Percentiles rank a stretch among this genome's conserved stretches.
These are phyloP conservation scores for Tupiocoris notatus DNA, from an alignment of 2,888 invertebrate genomes.

Conservation along the genomic window DNA sequence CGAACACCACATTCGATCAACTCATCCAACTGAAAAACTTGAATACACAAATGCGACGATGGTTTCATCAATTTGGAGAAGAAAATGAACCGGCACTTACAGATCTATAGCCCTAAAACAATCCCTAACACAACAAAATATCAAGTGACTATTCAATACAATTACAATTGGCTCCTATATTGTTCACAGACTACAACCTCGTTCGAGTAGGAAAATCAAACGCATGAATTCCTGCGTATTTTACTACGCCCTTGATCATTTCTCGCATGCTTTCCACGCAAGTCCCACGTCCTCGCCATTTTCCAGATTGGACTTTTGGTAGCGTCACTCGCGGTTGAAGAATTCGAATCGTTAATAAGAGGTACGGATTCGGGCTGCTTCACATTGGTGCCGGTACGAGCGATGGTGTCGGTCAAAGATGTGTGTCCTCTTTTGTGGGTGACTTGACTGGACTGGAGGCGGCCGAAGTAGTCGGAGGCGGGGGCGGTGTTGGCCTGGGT, in stretches of 20 bases:
- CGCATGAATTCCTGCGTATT: not conserved
- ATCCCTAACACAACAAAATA: too few relatives aligned
- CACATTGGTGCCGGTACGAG: not conserved
- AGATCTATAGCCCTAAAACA: too few relatives aligned
- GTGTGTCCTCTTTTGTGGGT: constrained; percentile 41
- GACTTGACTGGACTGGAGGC: constrained; percentile 44
- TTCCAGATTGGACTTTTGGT: not conserved
- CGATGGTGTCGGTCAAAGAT: constrained; percentile 35
- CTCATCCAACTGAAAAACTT: too few relatives aligned
- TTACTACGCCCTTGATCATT: not conserved
- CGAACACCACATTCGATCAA: too few relatives aligned
- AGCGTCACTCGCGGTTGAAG: not conserved
- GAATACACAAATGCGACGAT: too few relatives aligned
- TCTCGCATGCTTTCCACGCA: not conserved
- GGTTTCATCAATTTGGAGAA: too few relatives aligned
- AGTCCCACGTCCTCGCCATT: not conserved
- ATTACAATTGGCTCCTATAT: too few relatives aligned
- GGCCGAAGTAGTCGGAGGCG: constrained; percentile 46
- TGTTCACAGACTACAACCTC: too few relatives aligned
- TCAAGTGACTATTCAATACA: too few relatives aligned
- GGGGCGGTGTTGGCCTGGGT: constrained; percentile 50
- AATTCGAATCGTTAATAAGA: too few relatives aligned
- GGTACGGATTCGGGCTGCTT: not conserved
- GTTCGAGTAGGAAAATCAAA: too few relatives aligned
- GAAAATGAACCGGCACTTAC: too few relatives aligned